These are phyloP conservation scores for Cylindroiulus punctatus DNA, from an alignment of 2,888 invertebrate genomes.

Conservation along the genomic window DNA sequence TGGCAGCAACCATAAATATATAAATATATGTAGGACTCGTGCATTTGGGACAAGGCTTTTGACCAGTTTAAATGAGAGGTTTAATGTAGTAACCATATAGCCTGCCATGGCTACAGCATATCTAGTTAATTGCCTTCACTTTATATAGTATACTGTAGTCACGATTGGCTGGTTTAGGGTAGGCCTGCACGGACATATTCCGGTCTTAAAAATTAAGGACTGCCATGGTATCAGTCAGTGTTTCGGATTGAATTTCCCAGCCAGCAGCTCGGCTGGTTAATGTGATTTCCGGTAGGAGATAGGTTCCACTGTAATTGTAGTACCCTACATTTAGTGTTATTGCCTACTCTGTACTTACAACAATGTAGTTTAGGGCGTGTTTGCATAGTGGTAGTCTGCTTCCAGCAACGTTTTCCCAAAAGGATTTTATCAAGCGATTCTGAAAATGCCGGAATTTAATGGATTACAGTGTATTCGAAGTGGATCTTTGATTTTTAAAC, in stretches of 20 bases:
- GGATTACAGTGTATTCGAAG: too few species aligned
- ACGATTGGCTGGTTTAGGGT: neutral
- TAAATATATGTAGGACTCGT: constrained; percentile 10
- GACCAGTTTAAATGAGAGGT: neutral
- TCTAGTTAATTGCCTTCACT: neutral
- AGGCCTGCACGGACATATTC: neutral
- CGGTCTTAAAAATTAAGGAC: neutral
- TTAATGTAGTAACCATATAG: neutral
- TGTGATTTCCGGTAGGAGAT: neutral
- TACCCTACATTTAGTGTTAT: neutral
- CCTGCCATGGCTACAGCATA: neutral
- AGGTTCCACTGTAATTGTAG: neutral
- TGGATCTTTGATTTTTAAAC: too few species aligned
- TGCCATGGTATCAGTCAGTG: neutral
- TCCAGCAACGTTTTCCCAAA: neutral
- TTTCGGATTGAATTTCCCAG: neutral
- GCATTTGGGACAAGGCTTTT: constrained; percentile 39
- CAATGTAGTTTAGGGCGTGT: neutral
- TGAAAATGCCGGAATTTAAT: too few species aligned
- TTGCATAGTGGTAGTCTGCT: neutral
- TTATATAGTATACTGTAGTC: neutral
- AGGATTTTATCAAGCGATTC: too few species aligned
- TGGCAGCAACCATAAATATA: constrained; percentile 23
- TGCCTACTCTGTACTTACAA: neutral
- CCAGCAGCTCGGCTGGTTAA: neutral